These are phyloP conservation scores for Agriotes lineatus DNA, from an alignment of 2,888 invertebrate genomes.

Conservation along the genomic window DNA sequence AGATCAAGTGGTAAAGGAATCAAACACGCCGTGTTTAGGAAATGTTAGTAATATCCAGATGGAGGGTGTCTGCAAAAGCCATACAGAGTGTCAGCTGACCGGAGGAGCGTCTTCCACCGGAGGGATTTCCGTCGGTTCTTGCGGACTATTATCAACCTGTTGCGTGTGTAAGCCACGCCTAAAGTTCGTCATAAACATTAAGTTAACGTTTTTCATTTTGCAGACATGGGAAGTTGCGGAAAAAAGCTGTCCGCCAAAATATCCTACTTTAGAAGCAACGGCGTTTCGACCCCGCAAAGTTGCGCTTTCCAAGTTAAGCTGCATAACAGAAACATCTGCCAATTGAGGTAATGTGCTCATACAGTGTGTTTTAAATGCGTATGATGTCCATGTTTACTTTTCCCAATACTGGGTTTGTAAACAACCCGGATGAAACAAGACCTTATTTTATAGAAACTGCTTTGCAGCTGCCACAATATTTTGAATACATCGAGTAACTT, in stretches of 20 bases:
- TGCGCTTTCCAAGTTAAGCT: conserved; percentile 71
- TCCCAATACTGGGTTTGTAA: too few species aligned
- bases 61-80: conserved; percentile 67
- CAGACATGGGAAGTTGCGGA: conserved; percentile 51
- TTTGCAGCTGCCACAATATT: too few species aligned
- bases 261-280: conserved; percentile 61
- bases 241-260: conserved; percentile 57
- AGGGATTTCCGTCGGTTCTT: conserved; percentile 41
- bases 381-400: too few species aligned
- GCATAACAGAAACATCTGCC: conserved; percentile 73
- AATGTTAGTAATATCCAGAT: conserved; percentile 30
- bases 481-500: too few species aligned
- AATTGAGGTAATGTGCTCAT: conserved; percentile 69
- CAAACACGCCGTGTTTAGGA: conserved; percentile 62
- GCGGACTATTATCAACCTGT: conserved; percentile 54
- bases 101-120: conserved; percentile 63
- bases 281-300: conserved; percentile 64
- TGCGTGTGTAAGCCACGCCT: conserved; percentile 50
- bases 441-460: too few species aligned
- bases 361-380: too few species aligned
- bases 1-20: conserved; percentile 66
- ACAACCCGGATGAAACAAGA: too few species aligned
- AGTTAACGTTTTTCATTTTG: conserved; percentile 17
- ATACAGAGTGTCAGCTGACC: conserved; percentile 70
- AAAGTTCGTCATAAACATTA: not conserved